phyloP scores from a whole-genome alignment of 2,888 invertebrate species.

The Erebia palarica region DNA sequence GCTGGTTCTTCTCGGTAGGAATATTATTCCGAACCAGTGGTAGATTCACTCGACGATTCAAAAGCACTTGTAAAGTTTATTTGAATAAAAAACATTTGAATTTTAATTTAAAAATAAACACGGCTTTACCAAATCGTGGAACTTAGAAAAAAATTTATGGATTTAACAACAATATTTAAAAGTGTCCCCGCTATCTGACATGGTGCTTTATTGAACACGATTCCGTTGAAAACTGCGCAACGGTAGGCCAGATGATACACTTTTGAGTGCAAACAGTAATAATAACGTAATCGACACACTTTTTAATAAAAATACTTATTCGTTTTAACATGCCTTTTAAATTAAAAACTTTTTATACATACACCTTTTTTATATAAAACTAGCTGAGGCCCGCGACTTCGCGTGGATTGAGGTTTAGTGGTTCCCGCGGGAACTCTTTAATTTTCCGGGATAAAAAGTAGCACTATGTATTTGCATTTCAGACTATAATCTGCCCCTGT shows the following conservation, averaged over 20 bases:
- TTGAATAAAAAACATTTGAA: no score
- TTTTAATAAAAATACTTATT: constrained; percentile 18
- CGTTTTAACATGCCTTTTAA: constrained; percentile 19
- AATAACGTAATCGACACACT: constrained; percentile 37
- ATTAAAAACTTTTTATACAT: background rate
- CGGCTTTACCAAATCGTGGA: constrained; percentile 44
- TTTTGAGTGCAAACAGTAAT: constrained; percentile 32
- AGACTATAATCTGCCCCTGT: no score
- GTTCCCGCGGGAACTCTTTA: no score
- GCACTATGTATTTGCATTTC: no score
- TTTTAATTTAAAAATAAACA: no score
- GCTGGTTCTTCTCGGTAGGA: no score
- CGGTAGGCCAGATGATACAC: constrained; percentile 51
- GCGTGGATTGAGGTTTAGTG: no score
- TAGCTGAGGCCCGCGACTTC: no score
- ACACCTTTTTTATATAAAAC: background rate
- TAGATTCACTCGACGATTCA: no score
- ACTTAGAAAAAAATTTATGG: constrained; percentile 52
- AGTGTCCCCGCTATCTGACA: constrained; percentile 78
- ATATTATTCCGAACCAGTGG: no score
- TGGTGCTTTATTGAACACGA: constrained; percentile 77
- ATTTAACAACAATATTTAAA: constrained; percentile 57
- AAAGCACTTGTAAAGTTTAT: no score
- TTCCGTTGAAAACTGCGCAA: constrained; percentile 63
- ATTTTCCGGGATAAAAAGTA: no score